These are phyloP conservation scores for Pseudachorutes palmiensis DNA, from an alignment of 1,140 invertebrate species.

Conservation along the genomic window DNA sequence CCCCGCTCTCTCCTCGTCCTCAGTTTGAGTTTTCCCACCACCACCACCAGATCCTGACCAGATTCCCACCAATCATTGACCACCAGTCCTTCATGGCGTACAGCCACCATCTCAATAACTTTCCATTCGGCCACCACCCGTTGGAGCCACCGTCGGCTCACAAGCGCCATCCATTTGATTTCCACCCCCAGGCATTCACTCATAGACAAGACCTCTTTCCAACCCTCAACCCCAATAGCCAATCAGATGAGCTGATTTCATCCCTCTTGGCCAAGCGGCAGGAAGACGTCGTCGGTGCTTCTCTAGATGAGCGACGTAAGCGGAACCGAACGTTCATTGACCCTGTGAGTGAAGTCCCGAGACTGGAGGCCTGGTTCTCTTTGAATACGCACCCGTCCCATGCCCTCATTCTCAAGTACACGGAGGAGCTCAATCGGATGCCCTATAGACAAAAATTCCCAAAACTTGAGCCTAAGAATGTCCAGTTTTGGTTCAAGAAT, in stretches of 20 bases:
- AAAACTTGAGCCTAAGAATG: conserved; percentile 90
- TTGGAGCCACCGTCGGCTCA: conserved; percentile 44
- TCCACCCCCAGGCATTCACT: not conserved
- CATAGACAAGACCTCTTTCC: not conserved
- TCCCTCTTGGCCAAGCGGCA: conserved; percentile 42
- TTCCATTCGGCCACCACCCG: conserved; percentile 40
- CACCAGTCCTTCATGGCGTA: conserved; percentile 37
- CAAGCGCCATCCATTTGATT: not conserved
- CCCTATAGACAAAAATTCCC: conserved; percentile 88
- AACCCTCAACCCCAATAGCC: not conserved
- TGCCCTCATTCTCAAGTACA: conserved; percentile 92
- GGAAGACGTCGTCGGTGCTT: not conserved
- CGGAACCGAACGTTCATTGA: conserved; percentile 98
- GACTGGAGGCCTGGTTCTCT: conserved; percentile 93
- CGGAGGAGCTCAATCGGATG: conserved; percentile 51
- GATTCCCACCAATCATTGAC: conserved; percentile 33
- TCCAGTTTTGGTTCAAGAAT: conserved; percentile 96
- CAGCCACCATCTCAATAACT: conserved; percentile 31
- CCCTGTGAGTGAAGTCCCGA: conserved; percentile 92
- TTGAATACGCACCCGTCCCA: conserved; percentile 95
- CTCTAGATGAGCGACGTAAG: conserved; percentile 70
- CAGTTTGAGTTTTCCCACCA: conserved; percentile 18
- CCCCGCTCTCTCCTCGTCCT: conserved; percentile 1
- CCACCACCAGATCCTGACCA: conserved; percentile 28
- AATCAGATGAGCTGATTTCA: conserved; percentile 43